Conservation (phyloP, 53 echinoderm and acorn worm genomes). For the Mesocentrotus franciscanus region DNA sequence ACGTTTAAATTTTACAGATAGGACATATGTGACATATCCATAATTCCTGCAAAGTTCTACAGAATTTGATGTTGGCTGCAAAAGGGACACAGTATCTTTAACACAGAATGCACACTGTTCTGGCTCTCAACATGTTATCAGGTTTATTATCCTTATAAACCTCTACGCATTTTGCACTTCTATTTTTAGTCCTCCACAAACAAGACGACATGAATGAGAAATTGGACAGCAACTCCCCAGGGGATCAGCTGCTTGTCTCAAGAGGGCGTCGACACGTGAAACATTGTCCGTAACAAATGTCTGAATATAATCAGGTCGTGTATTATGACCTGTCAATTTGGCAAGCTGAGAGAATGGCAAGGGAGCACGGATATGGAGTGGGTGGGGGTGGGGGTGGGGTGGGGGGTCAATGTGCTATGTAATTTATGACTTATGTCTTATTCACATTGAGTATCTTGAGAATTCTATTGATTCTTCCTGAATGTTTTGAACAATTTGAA, state of each 20-base stretch:
- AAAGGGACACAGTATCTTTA: too few relatives aligned
- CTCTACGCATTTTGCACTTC: not conserved
- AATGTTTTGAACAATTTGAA: not conserved
- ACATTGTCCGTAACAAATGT: constrained; percentile 14
- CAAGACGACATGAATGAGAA: constrained; percentile 6
- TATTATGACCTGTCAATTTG: not conserved
- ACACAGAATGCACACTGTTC: not conserved
- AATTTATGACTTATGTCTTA: not conserved
- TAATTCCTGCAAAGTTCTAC: too few relatives aligned
- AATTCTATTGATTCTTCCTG: not conserved
- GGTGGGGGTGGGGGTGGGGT: not conserved
- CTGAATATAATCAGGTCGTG: not conserved
- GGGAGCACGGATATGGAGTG: not conserved
- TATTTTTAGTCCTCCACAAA: not conserved
- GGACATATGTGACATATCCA: too few relatives aligned
- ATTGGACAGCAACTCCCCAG: not conserved
- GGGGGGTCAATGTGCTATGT: not conserved
- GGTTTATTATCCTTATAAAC: not conserved
- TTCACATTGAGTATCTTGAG: not conserved
- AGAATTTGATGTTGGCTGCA: too few relatives aligned
- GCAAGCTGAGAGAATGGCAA: too few relatives aligned
- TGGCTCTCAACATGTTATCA: not conserved
- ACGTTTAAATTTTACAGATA: too few relatives aligned
- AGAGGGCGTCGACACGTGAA: constrained; percentile 6
- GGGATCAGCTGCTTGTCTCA: constrained; percentile 9